Evolutionary conservation across 2,797 vertebrate species (phyloP), one percentile per base, ranked within the genome.

Genomic region (Peromyscus aztecus): DNA sequence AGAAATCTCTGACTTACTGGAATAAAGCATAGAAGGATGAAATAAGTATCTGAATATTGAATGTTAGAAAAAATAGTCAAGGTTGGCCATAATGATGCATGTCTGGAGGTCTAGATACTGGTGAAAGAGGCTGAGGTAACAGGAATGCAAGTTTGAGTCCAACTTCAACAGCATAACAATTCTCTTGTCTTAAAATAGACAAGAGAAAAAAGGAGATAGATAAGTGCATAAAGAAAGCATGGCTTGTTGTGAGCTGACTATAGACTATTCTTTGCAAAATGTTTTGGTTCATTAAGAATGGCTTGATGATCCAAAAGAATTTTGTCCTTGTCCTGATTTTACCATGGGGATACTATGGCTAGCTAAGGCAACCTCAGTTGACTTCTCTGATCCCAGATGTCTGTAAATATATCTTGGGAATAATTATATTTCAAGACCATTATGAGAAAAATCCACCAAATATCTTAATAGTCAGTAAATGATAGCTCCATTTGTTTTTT

Each of bases 371-470:
- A 31, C 10, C 77, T 75, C 55, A 65, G 11, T 82, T 85, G 85
- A 88, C 9, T 81, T 92, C 76, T 90, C 9, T 94, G 77, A 83
- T 76, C 77, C 59, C 92, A 63, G 65, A 94, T 59, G 34, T 86
- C 34, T 8, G 0, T 37, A 57, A 27, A 63, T 81, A 34, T 77
- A 21, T 92, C 59, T 85, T 85, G 16, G 7, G 1, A 61, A 63
- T 92, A 94, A 86, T 91, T 80, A 37, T 65, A 84, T 80, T 31
- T 96, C 59, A 71, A 82, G n/a, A 65, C 3, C 84, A 87, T 75
- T 80, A 75, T 52, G 19, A 82, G n/a, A 59, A 77, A 63, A 65
- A 10, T 40, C 61, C 76, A 23, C 34, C 27, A 89, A 63, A 14
- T 87, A 24, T 46, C 34, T 89, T 92, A 37, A 1, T 91, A 93